phyloP scores from a whole-genome alignment of 2,888 invertebrate genomes.

The Ectemnius cavifrons region DNA sequence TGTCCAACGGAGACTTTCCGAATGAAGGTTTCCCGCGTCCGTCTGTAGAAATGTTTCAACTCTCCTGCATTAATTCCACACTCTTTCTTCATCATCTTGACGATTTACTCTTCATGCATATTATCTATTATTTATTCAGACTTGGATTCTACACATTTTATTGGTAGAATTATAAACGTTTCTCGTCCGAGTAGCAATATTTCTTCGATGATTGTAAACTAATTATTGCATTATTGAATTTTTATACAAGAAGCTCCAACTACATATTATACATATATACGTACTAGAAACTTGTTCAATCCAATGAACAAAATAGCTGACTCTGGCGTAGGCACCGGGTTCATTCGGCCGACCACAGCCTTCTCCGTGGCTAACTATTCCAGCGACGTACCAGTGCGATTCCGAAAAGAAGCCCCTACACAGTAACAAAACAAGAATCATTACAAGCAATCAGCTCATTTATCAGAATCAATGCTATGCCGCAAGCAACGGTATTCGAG shows the following conservation, averaged over 20 bases:
- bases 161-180: no score
- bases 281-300: constrained; percentile 83
- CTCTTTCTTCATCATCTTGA: no score
- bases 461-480: no score
- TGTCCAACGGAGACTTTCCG: constrained; percentile 78
- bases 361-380: constrained; percentile 92
- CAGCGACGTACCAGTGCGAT: constrained; percentile 89
- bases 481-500: no score
- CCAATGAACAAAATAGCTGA: constrained; percentile 88
- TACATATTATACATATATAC: constrained; percentile 54
- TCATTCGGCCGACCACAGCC: constrained; percentile 90
- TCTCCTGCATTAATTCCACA: not conserved
- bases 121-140: no score
- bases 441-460: no score
- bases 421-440: not conserved
- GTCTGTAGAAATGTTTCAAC: constrained; percentile 7
- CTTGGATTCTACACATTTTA: no score
- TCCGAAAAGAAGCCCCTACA: constrained; percentile 82
- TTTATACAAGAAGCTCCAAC: no score
- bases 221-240: no score
- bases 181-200: no score
- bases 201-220: no score
- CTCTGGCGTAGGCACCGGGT: constrained; percentile 90
- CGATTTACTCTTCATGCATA: no score
- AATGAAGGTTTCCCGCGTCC: not conserved